phyloP scores from a whole-genome alignment of 92 coral and sea anemone genomes.

The Epizoanthus scotinus region DNA sequence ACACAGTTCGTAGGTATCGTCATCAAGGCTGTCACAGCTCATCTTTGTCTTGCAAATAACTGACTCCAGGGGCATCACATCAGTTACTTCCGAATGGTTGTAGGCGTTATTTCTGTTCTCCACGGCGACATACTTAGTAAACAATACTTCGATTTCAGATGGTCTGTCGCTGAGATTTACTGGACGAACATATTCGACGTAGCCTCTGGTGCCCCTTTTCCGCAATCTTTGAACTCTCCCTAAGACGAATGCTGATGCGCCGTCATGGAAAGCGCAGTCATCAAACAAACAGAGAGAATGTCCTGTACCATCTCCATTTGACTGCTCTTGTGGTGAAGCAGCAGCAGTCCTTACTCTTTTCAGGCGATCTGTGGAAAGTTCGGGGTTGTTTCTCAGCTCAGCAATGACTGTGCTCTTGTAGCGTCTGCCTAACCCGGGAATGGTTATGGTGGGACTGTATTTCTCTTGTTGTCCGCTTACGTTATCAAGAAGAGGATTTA shows the following conservation, averaged over 20 bases:
- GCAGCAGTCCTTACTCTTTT: neutral
- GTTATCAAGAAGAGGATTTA: conserved; percentile 25
- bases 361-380: too few relatives aligned
- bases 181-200: too few relatives aligned
- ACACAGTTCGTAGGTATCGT: conserved; percentile 12
- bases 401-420: too few relatives aligned
- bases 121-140: neutral
- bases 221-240: conserved; percentile 14
- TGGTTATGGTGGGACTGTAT: too few relatives aligned
- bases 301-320: conserved; percentile 11
- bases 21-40: conserved; percentile 17
- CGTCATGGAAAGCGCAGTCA: neutral
- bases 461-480: neutral
- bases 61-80: conserved; percentile 17
- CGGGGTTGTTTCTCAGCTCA: too few relatives aligned
- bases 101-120: conserved; percentile 6
- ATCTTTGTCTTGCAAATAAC: conserved; percentile 9
- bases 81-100: conserved; percentile 16
- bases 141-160: too few relatives aligned
- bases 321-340: conserved; percentile 16
- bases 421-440: too few relatives aligned
- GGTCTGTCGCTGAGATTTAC: too few relatives aligned
- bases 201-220: neutral
- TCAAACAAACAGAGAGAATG: neutral
- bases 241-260: conserved; percentile 12